phyloP scores from a whole-genome alignment of 2,888 invertebrate species.

The Rambutsinella grinnellia region DNA sequence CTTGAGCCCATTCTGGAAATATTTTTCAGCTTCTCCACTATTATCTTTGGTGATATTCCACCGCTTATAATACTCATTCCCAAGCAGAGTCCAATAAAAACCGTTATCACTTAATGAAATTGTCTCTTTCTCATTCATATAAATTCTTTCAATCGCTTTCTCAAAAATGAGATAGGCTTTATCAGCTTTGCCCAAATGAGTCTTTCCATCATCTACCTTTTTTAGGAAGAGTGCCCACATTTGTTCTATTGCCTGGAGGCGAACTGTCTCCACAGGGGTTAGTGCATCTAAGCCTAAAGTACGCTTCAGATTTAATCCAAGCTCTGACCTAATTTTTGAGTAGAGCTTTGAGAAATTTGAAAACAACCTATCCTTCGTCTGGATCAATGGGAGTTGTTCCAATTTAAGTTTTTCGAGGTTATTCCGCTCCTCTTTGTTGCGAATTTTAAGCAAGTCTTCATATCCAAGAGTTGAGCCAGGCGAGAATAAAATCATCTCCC shows the following conservation, averaged over 20 bases:
- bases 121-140: background rate
- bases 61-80: slow-evolving; percentile 19
- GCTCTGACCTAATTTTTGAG: background rate
- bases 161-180: slow-evolving; percentile 5
- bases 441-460: too few relatives aligned
- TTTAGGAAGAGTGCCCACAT: slow-evolving; percentile 46
- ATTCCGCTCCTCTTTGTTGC: background rate
- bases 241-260: slow-evolving; percentile 39
- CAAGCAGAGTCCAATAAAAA: slow-evolving; percentile 26
- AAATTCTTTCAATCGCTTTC: background rate
- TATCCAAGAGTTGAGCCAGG: too few relatives aligned
- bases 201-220: slow-evolving; percentile 31
- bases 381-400: slow-evolving; percentile 10
- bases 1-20: slow-evolving; percentile 26
- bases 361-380: slow-evolving; percentile 25
- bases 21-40: background rate
- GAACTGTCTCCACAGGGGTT: background rate
- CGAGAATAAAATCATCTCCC: slow-evolving; percentile 65
- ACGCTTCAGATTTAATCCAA: background rate
- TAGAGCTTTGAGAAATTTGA: slow-evolving; percentile 6
- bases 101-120: slow-evolving; percentile 6
- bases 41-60: background rate
- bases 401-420: background rate
- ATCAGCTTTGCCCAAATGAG: background rate
- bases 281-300: background rate